Evolutionary conservation across 2,113 vertebrate genomes (phyloP).

Genomic region (Mionectes macconnelli): DNA sequence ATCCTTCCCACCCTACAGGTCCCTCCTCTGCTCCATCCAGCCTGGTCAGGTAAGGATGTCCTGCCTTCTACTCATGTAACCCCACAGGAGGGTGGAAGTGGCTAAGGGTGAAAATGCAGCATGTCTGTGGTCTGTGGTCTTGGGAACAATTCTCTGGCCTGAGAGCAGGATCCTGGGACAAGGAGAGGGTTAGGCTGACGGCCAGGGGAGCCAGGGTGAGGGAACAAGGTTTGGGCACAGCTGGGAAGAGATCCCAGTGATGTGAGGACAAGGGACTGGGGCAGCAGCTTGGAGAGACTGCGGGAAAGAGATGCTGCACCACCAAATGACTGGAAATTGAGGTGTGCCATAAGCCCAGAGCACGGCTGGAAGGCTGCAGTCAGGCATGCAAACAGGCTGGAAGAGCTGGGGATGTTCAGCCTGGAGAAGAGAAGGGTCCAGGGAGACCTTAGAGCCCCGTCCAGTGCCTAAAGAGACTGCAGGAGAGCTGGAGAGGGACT

Average conservation of each 20-base stretch:
- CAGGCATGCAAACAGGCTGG: not conserved
- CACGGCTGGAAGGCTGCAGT: not conserved
- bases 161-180: not conserved
- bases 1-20: conserved; percentile 29
- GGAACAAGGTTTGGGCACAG: not conserved
- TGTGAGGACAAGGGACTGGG: not conserved
- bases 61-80: not conserved
- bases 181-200: not conserved
- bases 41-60: conserved; percentile 43
- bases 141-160: not conserved
- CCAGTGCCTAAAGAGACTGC: not conserved
- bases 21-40: not conserved
- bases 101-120: not conserved
- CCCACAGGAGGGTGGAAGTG: not conserved
- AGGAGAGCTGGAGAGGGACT: not conserved
- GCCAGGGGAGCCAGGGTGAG: not conserved
- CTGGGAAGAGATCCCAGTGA: not conserved
- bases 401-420: accelerated
- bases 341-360: no score
- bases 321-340: not conserved
- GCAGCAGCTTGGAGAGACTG: not conserved
- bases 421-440: not conserved
- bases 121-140: not conserved
- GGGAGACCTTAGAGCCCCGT: not conserved
- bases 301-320: accelerated